Evolutionary conservation across 2,888 invertebrate species (phyloP), one percentile per base, ranked within the genome.

Genomic region (Adineta ricciae): DNA sequence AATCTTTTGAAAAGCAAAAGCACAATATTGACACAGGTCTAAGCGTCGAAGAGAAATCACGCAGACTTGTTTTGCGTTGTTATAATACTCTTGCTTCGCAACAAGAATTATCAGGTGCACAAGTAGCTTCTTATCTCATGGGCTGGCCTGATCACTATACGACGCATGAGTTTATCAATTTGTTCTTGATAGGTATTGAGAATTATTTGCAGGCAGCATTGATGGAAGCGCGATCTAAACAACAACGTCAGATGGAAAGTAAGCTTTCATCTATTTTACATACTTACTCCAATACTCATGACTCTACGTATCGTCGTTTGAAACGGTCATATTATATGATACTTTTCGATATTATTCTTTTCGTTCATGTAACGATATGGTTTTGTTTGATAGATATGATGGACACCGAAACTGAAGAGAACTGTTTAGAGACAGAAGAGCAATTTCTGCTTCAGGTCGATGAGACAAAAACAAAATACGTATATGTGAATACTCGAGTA

Each of bases 91-190:
- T 64, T 32, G 64, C 64, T 11, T 64, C 64, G 2, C 64, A 64
- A 14, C 56, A 64, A 24, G 56, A 64, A 9, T 27, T 64, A 4
- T 64, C 27, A 9, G 27, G 56, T 2, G 27, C 27, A 27, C 56
- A 64, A 27, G 56, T 64, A 24, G 56, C 56, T 64, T 64, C 56
- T 5, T 64, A 64, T 64, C 56, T 64, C 27, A 64, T 64, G 56
- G 56, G 56, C 24, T 64, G 56, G 56, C 56, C 56, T 64, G 56
- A 64, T 64, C 56, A 64, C 27, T 64, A 64, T 64, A 64, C 56
- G 24, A 64, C 56, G 27, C 27, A 64, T 64, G 64, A 64, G 3
- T 64, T 64, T 64, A 32, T 27, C 32, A 64, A 64, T 64, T 64
- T 64, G 9, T n/a, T 64, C 27, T 27, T 64, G 5, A 64, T 64